Percentiles rank a stretch among this genome's conserved stretches.
phyloP scores from a whole-genome alignment of 2,888 invertebrate genomes.

The Macaria liturata region DNA sequence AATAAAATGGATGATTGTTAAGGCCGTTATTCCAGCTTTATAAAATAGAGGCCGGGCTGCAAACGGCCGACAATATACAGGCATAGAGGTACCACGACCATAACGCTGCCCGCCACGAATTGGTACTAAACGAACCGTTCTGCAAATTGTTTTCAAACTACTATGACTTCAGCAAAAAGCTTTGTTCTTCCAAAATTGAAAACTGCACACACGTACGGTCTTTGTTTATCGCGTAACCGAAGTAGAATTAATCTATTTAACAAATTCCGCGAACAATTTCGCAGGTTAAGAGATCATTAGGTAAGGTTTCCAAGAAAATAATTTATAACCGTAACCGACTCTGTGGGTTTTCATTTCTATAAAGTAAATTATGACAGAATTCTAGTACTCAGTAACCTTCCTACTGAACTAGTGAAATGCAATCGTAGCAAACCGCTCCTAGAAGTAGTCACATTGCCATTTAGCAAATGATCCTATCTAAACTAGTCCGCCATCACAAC shows the following conservation, averaged over 20 bases:
- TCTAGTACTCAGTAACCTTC: too few species aligned
- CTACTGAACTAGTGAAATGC: constrained; percentile 2
- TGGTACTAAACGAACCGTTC: constrained; percentile 30
- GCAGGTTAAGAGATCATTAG: too few species aligned
- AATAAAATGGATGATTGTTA: constrained; percentile 50
- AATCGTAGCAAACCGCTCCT: constrained; percentile 15
- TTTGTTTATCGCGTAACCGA: too few species aligned
- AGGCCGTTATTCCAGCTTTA: constrained; percentile 47
- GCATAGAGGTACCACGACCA: constrained; percentile 13
- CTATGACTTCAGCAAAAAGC: constrained; percentile 22
- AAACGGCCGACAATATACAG: constrained; percentile 38
- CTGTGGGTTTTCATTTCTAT: too few species aligned
- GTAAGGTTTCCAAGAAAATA: too few species aligned
- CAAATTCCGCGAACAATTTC: too few species aligned
- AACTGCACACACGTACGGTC: neutral
- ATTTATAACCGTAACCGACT: too few species aligned
- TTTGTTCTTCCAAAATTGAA: constrained; percentile 11
- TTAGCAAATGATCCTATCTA: constrained; percentile 10
- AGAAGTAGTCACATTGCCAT: constrained; percentile 12
- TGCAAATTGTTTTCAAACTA: constrained; percentile 27
- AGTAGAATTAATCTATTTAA: too few species aligned
- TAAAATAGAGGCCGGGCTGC: constrained; percentile 45
- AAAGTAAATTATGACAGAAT: too few species aligned
- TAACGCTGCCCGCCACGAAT: constrained; percentile 21
- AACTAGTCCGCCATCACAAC: neutral